Base-by-base conservation (phyloP, 2,888 invertebrate species). In the Thymelicus lineola region DNA sequence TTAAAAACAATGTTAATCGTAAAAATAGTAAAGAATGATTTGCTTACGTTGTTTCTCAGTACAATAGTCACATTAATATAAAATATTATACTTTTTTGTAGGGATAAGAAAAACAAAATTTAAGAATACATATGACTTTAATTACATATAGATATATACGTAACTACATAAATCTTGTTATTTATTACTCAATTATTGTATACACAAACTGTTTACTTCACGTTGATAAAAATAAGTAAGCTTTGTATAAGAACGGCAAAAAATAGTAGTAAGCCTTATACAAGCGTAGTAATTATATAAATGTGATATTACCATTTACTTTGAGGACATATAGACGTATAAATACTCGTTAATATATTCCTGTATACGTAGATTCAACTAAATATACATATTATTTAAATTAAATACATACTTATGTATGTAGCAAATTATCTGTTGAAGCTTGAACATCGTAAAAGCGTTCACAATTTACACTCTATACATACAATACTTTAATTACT, bases 401-500 rank as follows among this genome's bases (percentile, higher is more conserved):
- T 62, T 14, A 68, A n/a, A 62, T 48, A 64, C 50, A 64, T 57
- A 63, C 60, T 35, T 53, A 36, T 59, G 59, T 70, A 71, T 48
- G 57, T 69, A 66, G 72, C 74, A 66, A 57, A 73, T 62, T 75
- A 75, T 73, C 66, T 61, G 35, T 69, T 63, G 72, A 79, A 79
- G 80, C 80, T 76, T 77, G 75, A 70, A 60, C 69, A 73, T 64
- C 28, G 58, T 63, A 63, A 50, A 79, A 88, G 85, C 89, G 75
- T 74, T 76, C 74, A 76, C 74, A 75, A 82, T 83, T 83, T 85
- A 87, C 82, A 89, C 86, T 76, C 73, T 70, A 72, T 78, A 80
- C 78, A 76, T 74, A 76, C 73, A 76, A 68, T 86, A 89, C 83
- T 84, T 83, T 70, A 64, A 82, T 84, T 91, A 93, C 93, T 93